Percentiles rank a stretch among this genome's conserved stretches.
These are phyloP conservation scores for Corythoichthys intestinalis DNA, from an alignment of 2,113 vertebrate genomes.

Conservation along the genomic window DNA sequence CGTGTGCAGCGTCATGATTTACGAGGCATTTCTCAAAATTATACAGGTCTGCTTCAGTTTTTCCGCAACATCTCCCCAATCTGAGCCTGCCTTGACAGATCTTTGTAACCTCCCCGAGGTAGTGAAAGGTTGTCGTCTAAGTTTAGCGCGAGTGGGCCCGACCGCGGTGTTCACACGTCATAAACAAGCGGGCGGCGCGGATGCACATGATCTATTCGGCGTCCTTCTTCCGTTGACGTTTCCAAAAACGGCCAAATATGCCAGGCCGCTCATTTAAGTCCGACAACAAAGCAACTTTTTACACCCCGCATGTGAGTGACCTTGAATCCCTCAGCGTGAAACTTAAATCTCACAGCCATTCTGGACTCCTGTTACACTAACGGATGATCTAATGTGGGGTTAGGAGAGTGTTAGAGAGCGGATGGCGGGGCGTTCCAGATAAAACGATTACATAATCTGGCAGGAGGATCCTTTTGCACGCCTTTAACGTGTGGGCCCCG, in stretches of 20 bases:
- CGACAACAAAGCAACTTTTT: slow-evolving; percentile 5
- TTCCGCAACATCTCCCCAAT: not conserved
- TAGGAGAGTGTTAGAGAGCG: slow-evolving; percentile 11
- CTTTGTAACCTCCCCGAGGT: not conserved
- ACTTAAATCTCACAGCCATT: slow-evolving; percentile 10
- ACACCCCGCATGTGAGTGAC: slow-evolving; percentile 5
- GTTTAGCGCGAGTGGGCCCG: slow-evolving; percentile 27
- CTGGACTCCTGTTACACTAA: slow-evolving; percentile 30
- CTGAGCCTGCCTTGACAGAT: not conserved
- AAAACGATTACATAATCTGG: slow-evolving; percentile 51
- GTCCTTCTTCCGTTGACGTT: not conserved
- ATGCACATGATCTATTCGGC: not conserved
- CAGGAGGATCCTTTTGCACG: slow-evolving; percentile 53
- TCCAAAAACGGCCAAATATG: slow-evolving; percentile 3
- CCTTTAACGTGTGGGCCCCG: slow-evolving; percentile 39
- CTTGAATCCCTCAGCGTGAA: slow-evolving; percentile 15
- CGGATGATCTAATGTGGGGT: slow-evolving; percentile 29
- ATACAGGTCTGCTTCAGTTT: not conserved
- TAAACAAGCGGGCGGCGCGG: slow-evolving; percentile 35
- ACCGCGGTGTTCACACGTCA: slow-evolving; percentile 32
- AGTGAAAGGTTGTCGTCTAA: slow-evolving; percentile 29
- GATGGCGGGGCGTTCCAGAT: slow-evolving; percentile 32
- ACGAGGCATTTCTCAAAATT: not conserved
- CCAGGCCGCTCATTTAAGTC: slow-evolving; percentile 19
- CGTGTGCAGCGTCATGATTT: not conserved